Evolutionary conservation across 2,113 vertebrate species (phyloP), one percentile per base, ranked within the genome.

Genomic region (Microcebus griseorufus): DNA sequence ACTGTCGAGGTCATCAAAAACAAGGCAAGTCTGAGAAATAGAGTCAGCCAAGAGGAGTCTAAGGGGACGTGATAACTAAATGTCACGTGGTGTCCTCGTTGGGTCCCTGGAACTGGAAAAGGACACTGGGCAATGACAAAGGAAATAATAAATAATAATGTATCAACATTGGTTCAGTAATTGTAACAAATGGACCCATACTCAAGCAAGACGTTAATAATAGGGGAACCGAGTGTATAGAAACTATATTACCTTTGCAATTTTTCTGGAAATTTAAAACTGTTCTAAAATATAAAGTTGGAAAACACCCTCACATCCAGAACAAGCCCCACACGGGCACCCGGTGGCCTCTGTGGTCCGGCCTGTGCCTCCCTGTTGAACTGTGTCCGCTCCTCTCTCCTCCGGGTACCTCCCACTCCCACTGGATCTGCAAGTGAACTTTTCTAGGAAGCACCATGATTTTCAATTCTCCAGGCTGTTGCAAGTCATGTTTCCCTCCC

Each of bases 221-320:
- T 1, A 82, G 78, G 34, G 53, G n/a, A 75, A n/a, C 12, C 12
- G 62, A 45, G 14, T 48, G 45, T 23, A 14, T 23, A 27, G 34
- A 62, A 53, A 80, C 67, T 85, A 8, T 29, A 58, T 39, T 37
- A 53, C 39, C 23, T 67, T 90, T 37, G 18, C 53, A 53, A 70
- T 39, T 93, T 76, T 90, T 82, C 80, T 72, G 75, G 23, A 90
- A 81, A 88, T 73, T 87, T 72, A 53, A 88, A 90, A 83, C 64
- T 94, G 18, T 25, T 60, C 58, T 58, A 79, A 86, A 84, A 81
- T 69, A 55, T 32, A 85, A 85, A 69, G 25, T 32, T 81, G 48
- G 64, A 60, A 60, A 89, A 75, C 55, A 10, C 29, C 1, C 51
- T 78, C 20, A 22, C 8, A 22, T 18, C 25, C 14, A 62, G 39